Conservation (phyloP, 2,888 invertebrate species). For the Oxystoma pomonae region DNA sequence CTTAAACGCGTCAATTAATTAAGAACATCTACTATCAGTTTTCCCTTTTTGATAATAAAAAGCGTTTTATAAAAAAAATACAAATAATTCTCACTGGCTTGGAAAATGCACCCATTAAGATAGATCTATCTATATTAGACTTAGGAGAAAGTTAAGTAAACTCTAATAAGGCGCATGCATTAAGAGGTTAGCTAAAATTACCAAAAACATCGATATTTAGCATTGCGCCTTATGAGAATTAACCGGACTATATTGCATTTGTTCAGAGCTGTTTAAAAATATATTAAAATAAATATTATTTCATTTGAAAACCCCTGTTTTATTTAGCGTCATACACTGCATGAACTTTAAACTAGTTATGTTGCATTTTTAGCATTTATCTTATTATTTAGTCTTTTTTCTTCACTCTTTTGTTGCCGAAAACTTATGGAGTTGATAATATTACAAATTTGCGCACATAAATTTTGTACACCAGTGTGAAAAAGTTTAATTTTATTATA, state of each 20-base stretch:
- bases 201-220: too few relatives aligned
- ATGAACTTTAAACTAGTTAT: too few relatives aligned
- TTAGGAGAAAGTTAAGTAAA: too few relatives aligned
- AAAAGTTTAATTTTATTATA: background rate
- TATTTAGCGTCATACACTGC: background rate
- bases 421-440: constrained; percentile 41
- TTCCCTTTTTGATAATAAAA: too few relatives aligned
- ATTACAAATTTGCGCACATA: constrained; percentile 4
- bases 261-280: background rate
- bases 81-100: background rate
- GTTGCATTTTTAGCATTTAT: too few relatives aligned
- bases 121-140: too few relatives aligned
- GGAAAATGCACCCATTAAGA: background rate
- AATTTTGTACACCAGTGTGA: background rate
- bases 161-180: too few relatives aligned
- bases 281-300: background rate
- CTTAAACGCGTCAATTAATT: too few relatives aligned
- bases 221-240: too few relatives aligned
- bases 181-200: too few relatives aligned
- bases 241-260: background rate
- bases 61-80: background rate
- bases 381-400: too few relatives aligned
- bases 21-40: too few relatives aligned
- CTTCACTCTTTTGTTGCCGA: constrained; percentile 23
- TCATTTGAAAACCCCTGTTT: background rate